Evolutionary conservation across 2,797 vertebrate genomes (phyloP).

Genomic region (Protonibea diacanthus): DNA sequence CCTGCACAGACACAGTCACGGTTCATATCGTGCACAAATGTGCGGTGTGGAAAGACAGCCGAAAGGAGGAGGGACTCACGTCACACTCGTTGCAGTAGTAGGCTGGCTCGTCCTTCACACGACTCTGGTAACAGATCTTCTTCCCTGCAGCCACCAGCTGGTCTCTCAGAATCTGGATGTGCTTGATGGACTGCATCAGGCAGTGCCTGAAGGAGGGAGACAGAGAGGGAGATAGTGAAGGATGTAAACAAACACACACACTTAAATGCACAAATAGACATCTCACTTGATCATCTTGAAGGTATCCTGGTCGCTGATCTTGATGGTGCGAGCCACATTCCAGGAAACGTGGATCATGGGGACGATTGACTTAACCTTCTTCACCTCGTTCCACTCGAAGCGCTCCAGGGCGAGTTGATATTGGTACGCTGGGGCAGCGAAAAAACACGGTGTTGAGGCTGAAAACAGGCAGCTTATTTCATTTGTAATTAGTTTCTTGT

Average conservation of each 20-base stretch:
- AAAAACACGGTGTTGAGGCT: slow-evolving; percentile 14
- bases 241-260: background rate
- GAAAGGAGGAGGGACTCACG: slow-evolving; percentile 79
- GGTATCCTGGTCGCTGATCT: slow-evolving; percentile 97
- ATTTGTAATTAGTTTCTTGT: slow-evolving; percentile 11
- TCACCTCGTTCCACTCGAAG: slow-evolving; percentile 99
- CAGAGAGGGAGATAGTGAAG: background rate
- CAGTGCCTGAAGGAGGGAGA: slow-evolving; percentile 89
- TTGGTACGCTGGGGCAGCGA: slow-evolving; percentile 84
- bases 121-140: slow-evolving; percentile 91
- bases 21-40: background rate
- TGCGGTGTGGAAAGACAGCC: background rate
- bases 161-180: slow-evolving; percentile 96
- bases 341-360: slow-evolving; percentile 99
- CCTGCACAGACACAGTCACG: slow-evolving; percentile 73
- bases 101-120: slow-evolving; percentile 97
- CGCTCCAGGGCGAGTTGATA: slow-evolving; percentile 98
- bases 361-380: slow-evolving; percentile 98
- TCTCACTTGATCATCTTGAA: slow-evolving; percentile 99
- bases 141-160: slow-evolving; percentile 93
- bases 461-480: background rate
- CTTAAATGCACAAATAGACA: background rate
- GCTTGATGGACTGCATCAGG: slow-evolving; percentile 97
- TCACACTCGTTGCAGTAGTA: slow-evolving; percentile 99
- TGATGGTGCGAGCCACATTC: slow-evolving; percentile 99